Evolutionary conservation across 2,113 vertebrate genomes (phyloP).

Genomic region (Corydoras sp.): DNA sequence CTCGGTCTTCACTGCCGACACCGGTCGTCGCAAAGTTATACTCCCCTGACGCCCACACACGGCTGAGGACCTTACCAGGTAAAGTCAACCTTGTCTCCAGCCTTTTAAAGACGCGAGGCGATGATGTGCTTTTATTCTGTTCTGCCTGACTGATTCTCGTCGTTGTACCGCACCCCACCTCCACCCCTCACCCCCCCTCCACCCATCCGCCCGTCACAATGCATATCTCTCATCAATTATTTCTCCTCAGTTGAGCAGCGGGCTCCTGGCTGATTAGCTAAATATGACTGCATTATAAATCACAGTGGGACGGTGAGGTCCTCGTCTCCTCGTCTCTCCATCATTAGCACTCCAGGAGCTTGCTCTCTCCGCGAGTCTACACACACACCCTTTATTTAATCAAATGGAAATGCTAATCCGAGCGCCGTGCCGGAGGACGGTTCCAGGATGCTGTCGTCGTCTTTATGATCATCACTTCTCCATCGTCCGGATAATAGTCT

Average conservation of each 20-base stretch:
- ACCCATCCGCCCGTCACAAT: background rate
- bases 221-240: conserved; percentile 24
- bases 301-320: conserved; percentile 13
- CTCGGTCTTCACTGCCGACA: too few relatives aligned
- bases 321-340: conserved; percentile 1
- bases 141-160: too few relatives aligned
- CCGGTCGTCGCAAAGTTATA: too few relatives aligned
- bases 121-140: too few relatives aligned
- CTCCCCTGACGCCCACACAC: too few relatives aligned
- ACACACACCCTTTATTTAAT: conserved; percentile 8
- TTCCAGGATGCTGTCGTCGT: background rate
- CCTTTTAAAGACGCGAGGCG: too few relatives aligned
- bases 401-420: conserved; percentile 14
- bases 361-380: background rate
- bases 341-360: conserved; percentile 25
- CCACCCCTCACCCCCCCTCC: background rate
- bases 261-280: conserved; percentile 29
- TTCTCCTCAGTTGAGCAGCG: conserved; percentile 17
- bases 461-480: too few relatives aligned
- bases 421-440: conserved; percentile 9
- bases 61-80: too few relatives aligned
- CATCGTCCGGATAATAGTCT: too few relatives aligned
- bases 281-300: conserved; percentile 23
- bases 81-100: too few relatives aligned
- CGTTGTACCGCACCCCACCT: too few relatives aligned